Base-by-base conservation (phyloP, 2,797 vertebrate genomes). In the Brachyrhaphis roseni region DNA sequence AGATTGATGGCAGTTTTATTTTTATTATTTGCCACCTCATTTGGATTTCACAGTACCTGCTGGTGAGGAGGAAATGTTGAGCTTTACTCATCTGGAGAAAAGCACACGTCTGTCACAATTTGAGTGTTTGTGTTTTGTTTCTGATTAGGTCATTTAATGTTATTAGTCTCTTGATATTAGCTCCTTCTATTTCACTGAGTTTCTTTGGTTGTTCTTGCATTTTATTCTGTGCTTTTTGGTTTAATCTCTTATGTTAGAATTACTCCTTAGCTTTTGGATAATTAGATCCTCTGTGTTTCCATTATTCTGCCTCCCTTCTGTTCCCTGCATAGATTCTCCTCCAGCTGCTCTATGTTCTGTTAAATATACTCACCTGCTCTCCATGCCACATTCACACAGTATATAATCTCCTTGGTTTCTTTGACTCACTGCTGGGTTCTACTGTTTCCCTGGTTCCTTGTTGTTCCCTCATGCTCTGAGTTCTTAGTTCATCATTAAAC, bases 1-100 rank as follows among this genome's bases (percentile, higher is more conserved):
- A 84, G 76, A 85, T 62, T 55, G 72, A 71, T 74, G 47, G 76
- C 31, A 75, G 43, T 57, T 57, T 75, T 84, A 78, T 64, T 31
- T 41, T 39, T 72, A 43, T 71, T 36, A 45, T 51, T 10, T 41
- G 28, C 18, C 26, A 16, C 28, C 34, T 66, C 8, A 66, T 75
- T 55, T 43, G 31, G 41, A 78, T 53, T 39, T 8, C 15, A 36
- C 16, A 10, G 47, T 11, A 53, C 45, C 11, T 36, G 34, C 7
- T 28, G 43, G 57, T 26, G 57, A 64, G 45, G 6, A 36, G 71
- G 31, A 18, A 34, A 34, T n/a, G 13, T 15, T 26, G 28, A 31
- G 8, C 31, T 43, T 20, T 46, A 49, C 53, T 59, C 12, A 31
- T 15, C 55, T 31, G 4, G 55, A 59, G 55, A 59, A 59, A 59